These are phyloP conservation scores for Tragopan temminckii DNA, from an alignment of 2,797 vertebrate species.

Conservation along the genomic window DNA sequence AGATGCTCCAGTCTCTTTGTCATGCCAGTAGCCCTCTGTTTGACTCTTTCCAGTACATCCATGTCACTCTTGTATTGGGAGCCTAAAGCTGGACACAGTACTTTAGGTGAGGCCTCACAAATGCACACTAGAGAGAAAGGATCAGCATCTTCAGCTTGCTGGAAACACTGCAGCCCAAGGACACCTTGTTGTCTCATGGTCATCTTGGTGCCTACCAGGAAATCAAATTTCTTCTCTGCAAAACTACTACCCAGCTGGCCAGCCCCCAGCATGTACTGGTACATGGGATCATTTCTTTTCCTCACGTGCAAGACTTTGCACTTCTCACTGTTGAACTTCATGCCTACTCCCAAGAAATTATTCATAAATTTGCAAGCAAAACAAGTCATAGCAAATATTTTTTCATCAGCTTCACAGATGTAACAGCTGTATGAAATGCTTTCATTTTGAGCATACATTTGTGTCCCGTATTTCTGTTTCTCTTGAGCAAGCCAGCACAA, in stretches of 20 bases:
- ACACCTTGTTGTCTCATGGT: not conserved
- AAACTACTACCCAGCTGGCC: not conserved
- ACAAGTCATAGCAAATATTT: not conserved
- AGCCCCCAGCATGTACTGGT: not conserved
- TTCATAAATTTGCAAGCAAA: not conserved
- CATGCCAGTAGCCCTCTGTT: not conserved
- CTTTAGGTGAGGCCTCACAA: not conserved
- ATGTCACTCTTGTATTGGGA: not conserved
- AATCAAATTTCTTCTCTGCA: not conserved
- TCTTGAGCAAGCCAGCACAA: conserved; percentile 15
- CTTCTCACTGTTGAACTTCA: not conserved
- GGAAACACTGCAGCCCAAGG: not conserved
- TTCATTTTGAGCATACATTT: not conserved
- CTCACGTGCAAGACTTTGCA: too few species aligned
- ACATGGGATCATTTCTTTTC: not conserved
- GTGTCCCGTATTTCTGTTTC: not conserved
- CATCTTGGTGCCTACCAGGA: not conserved
- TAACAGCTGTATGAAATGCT: fast-evolving
- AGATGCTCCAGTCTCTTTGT: not conserved
- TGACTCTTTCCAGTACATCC: not conserved
- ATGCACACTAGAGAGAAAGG: not conserved
- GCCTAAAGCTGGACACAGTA: not conserved
- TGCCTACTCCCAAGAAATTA: not conserved
- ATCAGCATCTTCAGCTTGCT: not conserved
- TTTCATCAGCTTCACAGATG: not conserved